phyloP scores from a whole-genome alignment of 2,113 vertebrate genomes.

The Gopherus evgoodei region DNA sequence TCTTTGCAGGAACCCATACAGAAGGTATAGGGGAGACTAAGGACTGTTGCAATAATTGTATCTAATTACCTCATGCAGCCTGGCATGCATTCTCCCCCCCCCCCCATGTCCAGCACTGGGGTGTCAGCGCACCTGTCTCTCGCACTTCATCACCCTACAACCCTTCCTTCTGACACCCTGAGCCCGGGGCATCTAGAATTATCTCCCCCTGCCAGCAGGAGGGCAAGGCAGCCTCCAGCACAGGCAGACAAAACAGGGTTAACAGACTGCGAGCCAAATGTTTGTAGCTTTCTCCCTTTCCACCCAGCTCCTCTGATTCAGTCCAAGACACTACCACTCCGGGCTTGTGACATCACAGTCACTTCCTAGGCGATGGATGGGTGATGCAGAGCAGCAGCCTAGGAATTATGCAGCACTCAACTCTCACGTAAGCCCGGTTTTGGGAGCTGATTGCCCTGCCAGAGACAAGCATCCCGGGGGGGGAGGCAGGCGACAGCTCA shows the following conservation, averaged over 20 bases:
- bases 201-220: background rate
- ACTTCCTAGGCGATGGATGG: fast-evolving
- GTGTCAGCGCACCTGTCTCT: background rate
- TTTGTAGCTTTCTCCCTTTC: background rate
- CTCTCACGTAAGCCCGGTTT: background rate
- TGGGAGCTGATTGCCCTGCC: conserved; percentile 9
- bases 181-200: background rate
- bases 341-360: background rate
- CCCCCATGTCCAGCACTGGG: background rate
- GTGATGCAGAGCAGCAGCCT: background rate
- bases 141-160: background rate
- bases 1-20: no score
- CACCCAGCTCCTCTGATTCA: background rate
- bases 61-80: background rate
- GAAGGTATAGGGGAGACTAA: no score
- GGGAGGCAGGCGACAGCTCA: background rate
- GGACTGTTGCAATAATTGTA: no score
- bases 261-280: background rate
- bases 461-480: background rate
- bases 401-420: background rate
- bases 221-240: background rate
- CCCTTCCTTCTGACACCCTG: background rate
- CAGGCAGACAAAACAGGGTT: background rate
- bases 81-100: background rate
- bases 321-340: background rate